Evolutionary conservation across 2,888 invertebrate species (phyloP).

Genomic region (Drosophila testacea): DNA sequence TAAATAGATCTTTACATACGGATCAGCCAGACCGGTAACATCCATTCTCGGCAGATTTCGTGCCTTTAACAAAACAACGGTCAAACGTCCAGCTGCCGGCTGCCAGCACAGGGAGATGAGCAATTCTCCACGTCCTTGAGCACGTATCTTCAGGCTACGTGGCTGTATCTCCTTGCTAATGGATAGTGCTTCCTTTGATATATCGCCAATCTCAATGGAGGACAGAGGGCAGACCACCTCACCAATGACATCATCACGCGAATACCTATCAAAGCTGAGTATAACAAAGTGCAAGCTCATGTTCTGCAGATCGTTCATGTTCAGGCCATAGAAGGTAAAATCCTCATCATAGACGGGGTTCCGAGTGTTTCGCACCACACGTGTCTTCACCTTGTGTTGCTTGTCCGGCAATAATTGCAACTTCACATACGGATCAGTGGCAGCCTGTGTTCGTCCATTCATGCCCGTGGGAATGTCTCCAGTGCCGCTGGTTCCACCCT

Average conservation of each 20-base stretch:
- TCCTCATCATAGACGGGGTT: conserved; percentile 99
- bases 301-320: conserved; percentile 92
- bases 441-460: conserved; percentile 85
- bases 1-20: conserved; percentile 98
- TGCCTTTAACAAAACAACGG: conserved; percentile 98
- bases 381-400: conserved; percentile 98
- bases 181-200: conserved; percentile 92
- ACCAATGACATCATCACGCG: conserved; percentile 98
- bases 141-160: conserved; percentile 96
- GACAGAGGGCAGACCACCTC: conserved; percentile 96
- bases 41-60: conserved; percentile 99
- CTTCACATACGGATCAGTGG: conserved; percentile 97
- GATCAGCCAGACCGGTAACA: conserved; percentile 98
- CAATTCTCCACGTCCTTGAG: conserved; percentile 97
- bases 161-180: conserved; percentile 96
- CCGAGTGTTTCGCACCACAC: conserved; percentile 97
- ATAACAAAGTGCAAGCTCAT: conserved; percentile 97
- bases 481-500: conserved; percentile 86
- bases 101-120: conserved; percentile 99
- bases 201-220: conserved; percentile 88
- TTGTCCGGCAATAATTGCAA: conserved; percentile 98
- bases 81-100: conserved; percentile 97
- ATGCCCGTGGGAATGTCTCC: conserved; percentile 86
- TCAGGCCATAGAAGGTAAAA: conserved; percentile 98
- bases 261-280: conserved; percentile 98